Base-by-base conservation (phyloP, 2,888 invertebrate species). In the Campoplex capitator region DNA sequence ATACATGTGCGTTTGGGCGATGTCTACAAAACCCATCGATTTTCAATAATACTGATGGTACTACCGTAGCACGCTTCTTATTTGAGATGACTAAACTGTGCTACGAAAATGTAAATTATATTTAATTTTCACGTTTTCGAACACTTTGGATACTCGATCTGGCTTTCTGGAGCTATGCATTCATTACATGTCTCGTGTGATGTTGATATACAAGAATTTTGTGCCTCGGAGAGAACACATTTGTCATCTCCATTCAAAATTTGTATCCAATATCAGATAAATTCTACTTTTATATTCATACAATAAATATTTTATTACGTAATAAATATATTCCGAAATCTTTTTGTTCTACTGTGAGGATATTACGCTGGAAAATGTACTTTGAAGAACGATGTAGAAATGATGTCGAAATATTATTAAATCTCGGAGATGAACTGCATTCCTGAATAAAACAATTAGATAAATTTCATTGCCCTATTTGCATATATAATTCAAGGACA, bases 41-140 rank as follows among this genome's bases (percentile, higher is more conserved):
- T 81, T 65, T 42, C 28, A 4, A 81, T 51, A 81, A 81, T 81
- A 51, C 73, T 18, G 2, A 16, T 16, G 65, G 38, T 51, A 73
- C 81, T 81, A 81, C 81, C 73, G 81, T 81, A 74, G 51, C 51
- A 74, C 74, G 81, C 73, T 70, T 81, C 74, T 62, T 54, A 73
- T 73, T 81, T 38, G 54, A 73, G 48, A 23, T 38, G 23, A 65
- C 51, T 67, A 67, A 65, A 81, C 62, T 35, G 48, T 62, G 18
- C 48, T 62, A 73, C 51, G 48, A 62, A 48, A 48, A 45, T 48
- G 18, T 23, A 73, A 35, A 23, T 38, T 32, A 7, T n/a, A 73
- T 79, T 78, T 9, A 68, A 54, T 65, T 65, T 42, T 56, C 13
- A 51, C 58, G 56, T 79, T n/a, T 84, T 79, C 68, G 71, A 65